Conservation (phyloP, 2,888 invertebrate species). For the Pyrocoelia pectoralis region DNA sequence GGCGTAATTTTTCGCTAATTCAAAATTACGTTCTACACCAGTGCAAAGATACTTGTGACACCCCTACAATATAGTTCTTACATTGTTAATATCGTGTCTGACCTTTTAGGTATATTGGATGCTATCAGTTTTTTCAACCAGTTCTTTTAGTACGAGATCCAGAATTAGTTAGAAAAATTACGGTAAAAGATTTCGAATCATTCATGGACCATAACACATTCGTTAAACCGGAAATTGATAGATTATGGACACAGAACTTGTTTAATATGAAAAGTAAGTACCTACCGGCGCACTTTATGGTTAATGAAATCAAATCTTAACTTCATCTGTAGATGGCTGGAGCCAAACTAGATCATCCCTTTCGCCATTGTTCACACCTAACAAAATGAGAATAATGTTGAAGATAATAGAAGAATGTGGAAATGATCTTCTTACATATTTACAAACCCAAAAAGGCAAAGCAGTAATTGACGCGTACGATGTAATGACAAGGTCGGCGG, state of each 20-base stretch:
- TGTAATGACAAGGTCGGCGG: not conserved
- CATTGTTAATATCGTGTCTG: too few species aligned
- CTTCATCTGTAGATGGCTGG: not conserved
- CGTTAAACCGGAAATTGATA: not conserved
- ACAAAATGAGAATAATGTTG: not conserved
- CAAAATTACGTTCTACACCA: too few species aligned
- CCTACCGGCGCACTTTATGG: too few species aligned
- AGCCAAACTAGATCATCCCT: not conserved
- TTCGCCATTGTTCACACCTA: not conserved
- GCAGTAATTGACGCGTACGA: not conserved
- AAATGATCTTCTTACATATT: not conserved
- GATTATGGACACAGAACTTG: not conserved
- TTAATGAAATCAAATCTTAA: not conserved
- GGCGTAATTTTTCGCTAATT: too few species aligned
- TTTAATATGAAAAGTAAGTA: not conserved
- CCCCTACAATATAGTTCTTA: too few species aligned
- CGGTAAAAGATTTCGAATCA: slow-evolving; percentile 1
- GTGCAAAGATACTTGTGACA: too few species aligned
- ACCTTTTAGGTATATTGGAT: not conserved
- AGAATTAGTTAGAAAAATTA: not conserved
- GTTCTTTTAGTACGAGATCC: not conserved
- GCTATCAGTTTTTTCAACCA: not conserved
- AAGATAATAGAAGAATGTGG: not conserved
- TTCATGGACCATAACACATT: not conserved
- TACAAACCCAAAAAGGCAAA: not conserved